These are phyloP conservation scores for Orius insidiosus DNA, from an alignment of 1,140 invertebrate species.

Conservation along the genomic window DNA sequence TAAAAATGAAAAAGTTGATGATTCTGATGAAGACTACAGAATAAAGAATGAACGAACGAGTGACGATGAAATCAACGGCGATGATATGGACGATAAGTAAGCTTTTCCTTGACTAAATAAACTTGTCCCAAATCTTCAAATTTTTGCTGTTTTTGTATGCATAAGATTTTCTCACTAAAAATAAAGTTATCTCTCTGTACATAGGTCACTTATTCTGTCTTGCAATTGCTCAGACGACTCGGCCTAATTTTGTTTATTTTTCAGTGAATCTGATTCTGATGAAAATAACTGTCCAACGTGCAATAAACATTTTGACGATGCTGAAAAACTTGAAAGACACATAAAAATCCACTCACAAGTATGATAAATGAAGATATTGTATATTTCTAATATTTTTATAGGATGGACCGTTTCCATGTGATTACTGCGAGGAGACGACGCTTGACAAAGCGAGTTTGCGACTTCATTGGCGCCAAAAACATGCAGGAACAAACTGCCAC, in stretches of 20 bases:
- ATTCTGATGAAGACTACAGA: neutral
- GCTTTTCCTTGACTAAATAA: no score
- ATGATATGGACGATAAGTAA: no score
- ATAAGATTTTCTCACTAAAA: no score
- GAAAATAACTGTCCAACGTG: constrained; percentile 15
- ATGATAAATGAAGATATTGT: neutral
- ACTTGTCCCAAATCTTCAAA: no score
- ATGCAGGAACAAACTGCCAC: constrained; percentile 34
- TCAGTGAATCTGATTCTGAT: neutral
- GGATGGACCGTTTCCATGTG: constrained; percentile 21
- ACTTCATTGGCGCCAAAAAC: constrained; percentile 24
- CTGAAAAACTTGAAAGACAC: constrained; percentile 12
- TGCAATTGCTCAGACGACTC: no score
- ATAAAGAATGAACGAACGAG: neutral
- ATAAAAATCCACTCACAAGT: constrained; percentile 18
- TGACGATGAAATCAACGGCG: neutral
- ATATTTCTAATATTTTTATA: constrained; percentile 1
- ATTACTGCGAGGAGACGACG: constrained; percentile 18
- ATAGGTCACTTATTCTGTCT: no score
- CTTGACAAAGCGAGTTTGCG: constrained; percentile 16
- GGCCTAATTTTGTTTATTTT: no score
- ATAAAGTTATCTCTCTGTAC: no score
- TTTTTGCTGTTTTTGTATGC: no score
- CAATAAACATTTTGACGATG: constrained; percentile 16
- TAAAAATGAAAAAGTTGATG: neutral